These are phyloP conservation scores for Heliconius nattereri DNA, from an alignment of 1,140 invertebrate genomes.

Conservation along the genomic window DNA sequence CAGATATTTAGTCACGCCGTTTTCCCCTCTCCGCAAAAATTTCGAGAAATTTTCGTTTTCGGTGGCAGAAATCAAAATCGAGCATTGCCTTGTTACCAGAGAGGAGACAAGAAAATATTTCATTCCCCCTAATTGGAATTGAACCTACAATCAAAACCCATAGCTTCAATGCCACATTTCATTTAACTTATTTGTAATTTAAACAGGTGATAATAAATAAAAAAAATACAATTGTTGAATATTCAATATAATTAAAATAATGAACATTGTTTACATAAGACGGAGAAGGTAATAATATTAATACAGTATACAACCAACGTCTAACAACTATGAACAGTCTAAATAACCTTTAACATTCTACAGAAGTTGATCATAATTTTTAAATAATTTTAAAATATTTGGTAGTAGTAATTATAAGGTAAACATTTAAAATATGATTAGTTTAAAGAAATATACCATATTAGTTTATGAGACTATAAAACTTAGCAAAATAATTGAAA, in stretches of 20 bases:
- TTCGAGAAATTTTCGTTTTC: too few relatives aligned
- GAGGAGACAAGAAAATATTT: too few relatives aligned
- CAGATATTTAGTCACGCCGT: too few relatives aligned
- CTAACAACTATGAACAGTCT: conserved; percentile 15
- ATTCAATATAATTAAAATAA: conserved; percentile 12
- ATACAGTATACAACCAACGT: conserved; percentile 60
- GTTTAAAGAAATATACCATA: background rate
- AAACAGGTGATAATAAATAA: background rate
- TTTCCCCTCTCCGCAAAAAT: too few relatives aligned
- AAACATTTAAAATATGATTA: background rate
- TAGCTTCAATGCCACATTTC: too few relatives aligned
- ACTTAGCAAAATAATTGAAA: background rate
- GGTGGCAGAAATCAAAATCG: too few relatives aligned
- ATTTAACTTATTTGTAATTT: too few relatives aligned
- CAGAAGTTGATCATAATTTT: conserved; percentile 7
- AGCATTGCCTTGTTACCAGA: too few relatives aligned
- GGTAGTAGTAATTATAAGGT: background rate
- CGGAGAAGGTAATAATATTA: conserved; percentile 59
- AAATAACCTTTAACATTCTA: conserved; percentile 1
- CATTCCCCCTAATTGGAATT: too few relatives aligned
- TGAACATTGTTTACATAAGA: conserved; percentile 21
- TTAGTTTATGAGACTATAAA: background rate
- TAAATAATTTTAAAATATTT: background rate
- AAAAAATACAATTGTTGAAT: background rate
- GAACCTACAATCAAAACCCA: too few relatives aligned